phyloP scores from a whole-genome alignment of 2,797 vertebrate species.

The Liasis olivaceus region DNA sequence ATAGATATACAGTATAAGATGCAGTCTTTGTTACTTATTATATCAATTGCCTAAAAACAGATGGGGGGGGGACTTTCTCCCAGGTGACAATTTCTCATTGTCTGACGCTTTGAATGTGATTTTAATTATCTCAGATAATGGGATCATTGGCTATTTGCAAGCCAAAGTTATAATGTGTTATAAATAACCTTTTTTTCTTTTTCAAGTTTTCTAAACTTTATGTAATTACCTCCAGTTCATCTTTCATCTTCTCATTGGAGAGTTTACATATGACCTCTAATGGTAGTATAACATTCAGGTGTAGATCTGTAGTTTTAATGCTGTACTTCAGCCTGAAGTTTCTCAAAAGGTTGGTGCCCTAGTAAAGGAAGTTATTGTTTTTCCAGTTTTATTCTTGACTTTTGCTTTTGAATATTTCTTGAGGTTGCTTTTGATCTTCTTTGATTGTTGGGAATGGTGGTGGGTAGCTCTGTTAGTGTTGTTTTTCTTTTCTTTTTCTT shows the following conservation, averaged over 20 bases:
- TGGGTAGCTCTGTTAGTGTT: not conserved
- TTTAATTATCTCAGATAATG: not conserved
- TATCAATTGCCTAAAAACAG: not conserved
- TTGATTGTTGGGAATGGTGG: not conserved
- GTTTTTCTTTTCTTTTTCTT: not conserved
- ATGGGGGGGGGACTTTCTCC: not conserved
- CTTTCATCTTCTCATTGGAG: not conserved
- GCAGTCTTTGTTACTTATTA: not conserved
- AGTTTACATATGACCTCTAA: not conserved
- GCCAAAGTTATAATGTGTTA: not conserved
- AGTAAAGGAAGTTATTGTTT: not conserved
- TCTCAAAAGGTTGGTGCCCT: not conserved
- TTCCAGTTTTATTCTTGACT: not conserved
- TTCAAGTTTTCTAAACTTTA: not conserved
- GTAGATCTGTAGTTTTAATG: not conserved
- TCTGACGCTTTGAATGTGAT: not conserved
- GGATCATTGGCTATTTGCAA: not conserved
- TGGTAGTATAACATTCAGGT: not conserved
- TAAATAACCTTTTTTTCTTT: not conserved
- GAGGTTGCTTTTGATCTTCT: not conserved
- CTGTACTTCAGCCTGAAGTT: not conserved
- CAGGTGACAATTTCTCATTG: not conserved
- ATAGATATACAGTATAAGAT: not conserved
- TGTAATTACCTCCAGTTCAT: not conserved
- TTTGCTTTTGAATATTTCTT: not conserved